Base-by-base conservation (phyloP, 2,113 vertebrate species). In the Engystomops pustulosus region DNA sequence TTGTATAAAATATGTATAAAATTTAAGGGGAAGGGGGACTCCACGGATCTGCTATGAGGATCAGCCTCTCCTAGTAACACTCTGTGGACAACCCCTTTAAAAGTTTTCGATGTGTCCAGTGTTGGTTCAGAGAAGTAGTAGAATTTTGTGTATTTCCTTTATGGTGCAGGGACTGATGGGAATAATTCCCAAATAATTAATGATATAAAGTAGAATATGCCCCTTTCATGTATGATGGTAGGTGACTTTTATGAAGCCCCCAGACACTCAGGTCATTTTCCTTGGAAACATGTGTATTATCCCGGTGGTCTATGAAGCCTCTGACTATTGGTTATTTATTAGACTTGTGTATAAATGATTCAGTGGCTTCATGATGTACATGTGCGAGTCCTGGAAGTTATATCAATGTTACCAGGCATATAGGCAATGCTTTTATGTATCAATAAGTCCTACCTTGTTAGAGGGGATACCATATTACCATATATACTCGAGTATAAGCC, bases 241-340 rank as follows among this genome's bases (percentile, higher is more conserved):
- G 30, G 14, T 32, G 45, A 75, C 27, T 9, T 17, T 11, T 72
- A 23, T 14, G n/a, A 44, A 4, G 23, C 30, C 41, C 45, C 71
- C n/a, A 5, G n/a, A 47, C 30, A 20, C 32, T 6, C 32, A 14
- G 72, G 15, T n/a, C 15, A 76, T 76, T 75, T 75, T 9, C 41
- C 44, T 75, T 51, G 27, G 51, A 51, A 8, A 47, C 32, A 23
- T 74, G 30, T 53, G 23, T 14, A 6, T 25, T 71, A 45, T 17
- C 27, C 20, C n/a, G 17, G 45, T 1, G 18, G 15, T 27, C 41
- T 30, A 17, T 74, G 23, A 32, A 34, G 18, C 7, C 10, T 20
- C 51, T 11, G 47, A 76, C 17, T 76, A 76, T 51, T 44, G 41
- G 68, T 41, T 68, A 80, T 68, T 80, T 80, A 80, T 80, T 69